Base-by-base conservation (phyloP, 2,113 vertebrate genomes). In the Paralichthys olivaceus region DNA sequence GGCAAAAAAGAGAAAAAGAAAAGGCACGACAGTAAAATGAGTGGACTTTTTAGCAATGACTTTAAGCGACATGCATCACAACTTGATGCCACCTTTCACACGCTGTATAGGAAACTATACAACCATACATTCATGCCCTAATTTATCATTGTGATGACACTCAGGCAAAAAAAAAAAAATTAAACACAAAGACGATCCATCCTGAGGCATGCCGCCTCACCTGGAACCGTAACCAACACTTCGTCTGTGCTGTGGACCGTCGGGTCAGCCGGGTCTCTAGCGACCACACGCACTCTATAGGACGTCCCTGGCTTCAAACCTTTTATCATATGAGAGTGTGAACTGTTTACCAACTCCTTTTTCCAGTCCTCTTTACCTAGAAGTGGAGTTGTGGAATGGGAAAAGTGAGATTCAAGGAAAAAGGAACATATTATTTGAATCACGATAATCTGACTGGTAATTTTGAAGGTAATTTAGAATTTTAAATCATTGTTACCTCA, bases 291-390 rank as follows among this genome's bases (percentile, higher is more conserved):
- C 87, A 98, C 96, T 93, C 93, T 96, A 96, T 98, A 98, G 89
- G 96, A 91, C 82, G 94, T 96, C 94, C 96, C 97, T 47, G 97
- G 96, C 91, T 96, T 96, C 94, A 98, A 95, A 89, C 96, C 95
- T 91, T 96, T 97, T 92, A 98, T 95, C 83, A 95, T 93, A 95
- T 96, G 94, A 88, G 94, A 96, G 88, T 93, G 93, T 89, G 97
- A 96, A 94, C 95, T 87, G 89, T 98, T 98, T 94, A 97, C 94
- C 95, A 93, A 93, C 95, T 98, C 96, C 94, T 94, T 96, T 93
- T 94, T 96, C 96, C 96, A 96, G 87, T 96, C 96, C 92, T 97
- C 97, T 95, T 97, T 96, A 94, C 96, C 97, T 98, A 94, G 69
- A 95, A 71, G 92, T 81, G 92, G 92, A 92, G 94, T 91, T 95